phyloP scores from a whole-genome alignment of 2,797 vertebrate genomes.

The Anabacerthia variegaticeps region DNA sequence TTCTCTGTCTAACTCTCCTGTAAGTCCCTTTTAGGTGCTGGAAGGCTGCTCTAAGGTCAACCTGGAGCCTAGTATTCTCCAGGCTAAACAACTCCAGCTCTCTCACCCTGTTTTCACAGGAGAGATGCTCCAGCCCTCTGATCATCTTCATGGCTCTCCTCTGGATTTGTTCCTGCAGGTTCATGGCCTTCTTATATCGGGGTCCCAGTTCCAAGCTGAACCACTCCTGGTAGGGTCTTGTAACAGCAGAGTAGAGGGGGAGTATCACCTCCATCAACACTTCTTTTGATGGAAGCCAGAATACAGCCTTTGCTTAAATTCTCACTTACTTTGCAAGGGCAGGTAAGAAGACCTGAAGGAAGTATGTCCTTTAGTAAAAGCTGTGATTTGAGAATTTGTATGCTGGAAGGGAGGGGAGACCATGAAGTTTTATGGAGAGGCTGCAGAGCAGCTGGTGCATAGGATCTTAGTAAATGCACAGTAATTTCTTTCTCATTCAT shows the following conservation, averaged over 20 bases:
- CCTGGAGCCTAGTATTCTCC: background rate
- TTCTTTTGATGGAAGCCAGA: background rate
- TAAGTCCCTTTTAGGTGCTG: background rate
- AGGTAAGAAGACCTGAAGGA: background rate
- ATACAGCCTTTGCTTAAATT: background rate
- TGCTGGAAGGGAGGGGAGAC: background rate
- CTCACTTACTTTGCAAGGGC: background rate
- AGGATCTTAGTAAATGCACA: background rate
- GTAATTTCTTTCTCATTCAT: background rate
- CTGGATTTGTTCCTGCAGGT: background rate
- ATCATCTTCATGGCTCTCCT: background rate
- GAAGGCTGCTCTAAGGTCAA: background rate
- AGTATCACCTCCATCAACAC: background rate
- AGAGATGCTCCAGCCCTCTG: background rate
- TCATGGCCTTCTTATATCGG: background rate
- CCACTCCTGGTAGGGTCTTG: background rate
- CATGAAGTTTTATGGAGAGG: background rate
- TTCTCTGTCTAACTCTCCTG: background rate
- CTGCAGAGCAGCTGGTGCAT: background rate
- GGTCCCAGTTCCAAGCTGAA: background rate
- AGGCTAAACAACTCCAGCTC: background rate
- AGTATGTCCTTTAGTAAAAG: background rate
- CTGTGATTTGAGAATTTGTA: background rate
- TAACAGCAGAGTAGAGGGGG: background rate
- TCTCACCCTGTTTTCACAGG: background rate